These are phyloP conservation scores for Sebastes melanostomus DNA, from an alignment of 2,797 vertebrate genomes.

Conservation along the genomic window DNA sequence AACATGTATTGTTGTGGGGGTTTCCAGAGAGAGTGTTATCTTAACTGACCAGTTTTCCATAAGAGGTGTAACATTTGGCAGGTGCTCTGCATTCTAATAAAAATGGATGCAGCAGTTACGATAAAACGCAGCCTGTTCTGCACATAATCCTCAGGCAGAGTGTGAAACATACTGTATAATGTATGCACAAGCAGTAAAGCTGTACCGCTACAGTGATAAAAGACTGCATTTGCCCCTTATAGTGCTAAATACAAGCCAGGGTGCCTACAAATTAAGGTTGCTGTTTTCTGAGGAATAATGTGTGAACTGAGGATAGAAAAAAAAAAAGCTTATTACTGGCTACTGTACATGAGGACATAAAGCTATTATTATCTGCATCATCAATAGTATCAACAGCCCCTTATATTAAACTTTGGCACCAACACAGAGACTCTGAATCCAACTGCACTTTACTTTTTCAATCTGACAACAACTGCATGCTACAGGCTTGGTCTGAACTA, in stretches of 20 bases:
- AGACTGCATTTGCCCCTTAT: conserved; percentile 15
- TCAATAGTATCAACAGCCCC: conserved; percentile 3
- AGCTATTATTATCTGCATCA: conserved; percentile 32
- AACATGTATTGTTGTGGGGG: conserved; percentile 6
- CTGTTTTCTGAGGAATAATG: conserved; percentile 21
- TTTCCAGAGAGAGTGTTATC: conserved; percentile 49
- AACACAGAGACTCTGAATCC: conserved; percentile 5
- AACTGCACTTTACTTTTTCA: neutral
- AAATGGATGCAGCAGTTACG: conserved; percentile 53
- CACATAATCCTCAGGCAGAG: conserved; percentile 51
- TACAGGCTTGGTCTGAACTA: conserved; percentile 12
- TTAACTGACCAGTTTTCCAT: conserved; percentile 60
- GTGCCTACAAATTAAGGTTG: conserved; percentile 26
- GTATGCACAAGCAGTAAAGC: conserved; percentile 54
- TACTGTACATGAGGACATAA: neutral
- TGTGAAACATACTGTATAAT: conserved; percentile 41
- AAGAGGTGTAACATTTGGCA: conserved; percentile 64
- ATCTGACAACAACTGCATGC: neutral
- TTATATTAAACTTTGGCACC: conserved; percentile 5
- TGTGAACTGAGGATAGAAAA: neutral
- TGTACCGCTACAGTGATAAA: conserved; percentile 55
- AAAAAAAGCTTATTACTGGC: conserved; percentile 1
- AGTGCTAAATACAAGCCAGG: conserved; percentile 23
- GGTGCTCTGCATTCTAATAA: conserved; percentile 68
- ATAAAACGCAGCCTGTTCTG: conserved; percentile 65